Evolutionary conservation across 2,113 vertebrate species (phyloP).

Genomic region (Echinops telfairi): DNA sequence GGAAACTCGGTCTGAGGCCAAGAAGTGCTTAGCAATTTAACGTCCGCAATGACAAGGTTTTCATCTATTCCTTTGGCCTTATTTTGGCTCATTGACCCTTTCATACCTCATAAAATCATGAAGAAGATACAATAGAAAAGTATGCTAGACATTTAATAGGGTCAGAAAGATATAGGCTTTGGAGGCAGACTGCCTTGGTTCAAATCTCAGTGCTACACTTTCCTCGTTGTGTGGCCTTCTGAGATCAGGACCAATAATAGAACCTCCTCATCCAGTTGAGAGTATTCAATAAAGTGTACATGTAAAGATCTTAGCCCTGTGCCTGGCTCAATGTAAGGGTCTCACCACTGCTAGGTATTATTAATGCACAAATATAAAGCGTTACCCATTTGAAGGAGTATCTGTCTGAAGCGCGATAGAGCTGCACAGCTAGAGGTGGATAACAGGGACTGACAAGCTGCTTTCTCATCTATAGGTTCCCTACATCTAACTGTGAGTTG

Average conservation of each 20-base stretch:
- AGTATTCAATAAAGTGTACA: neutral
- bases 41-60: neutral
- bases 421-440: neutral
- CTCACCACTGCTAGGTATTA: neutral
- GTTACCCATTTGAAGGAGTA: neutral
- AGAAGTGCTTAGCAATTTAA: neutral
- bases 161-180: neutral
- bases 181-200: neutral
- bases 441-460: neutral
- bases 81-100: neutral
- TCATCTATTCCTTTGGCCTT: neutral
- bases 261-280: neutral
- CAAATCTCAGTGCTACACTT: slow-evolving; percentile 9
- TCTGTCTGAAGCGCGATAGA: neutral
- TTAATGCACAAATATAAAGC: neutral
- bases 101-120: neutral
- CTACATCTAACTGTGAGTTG: slow-evolving; percentile 13
- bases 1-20: neutral
- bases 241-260: neutral
- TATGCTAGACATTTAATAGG: neutral
- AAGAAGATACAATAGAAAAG: slow-evolving; percentile 21
- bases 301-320: neutral
- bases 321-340: neutral
- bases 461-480: neutral
- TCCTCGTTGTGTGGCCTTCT: neutral